A percentile compares a stretch with the other conserved stretches of the same genome.
Evolutionary conservation across 2,888 invertebrate genomes (phyloP).

Genomic region (Temnothorax ravouxi): DNA sequence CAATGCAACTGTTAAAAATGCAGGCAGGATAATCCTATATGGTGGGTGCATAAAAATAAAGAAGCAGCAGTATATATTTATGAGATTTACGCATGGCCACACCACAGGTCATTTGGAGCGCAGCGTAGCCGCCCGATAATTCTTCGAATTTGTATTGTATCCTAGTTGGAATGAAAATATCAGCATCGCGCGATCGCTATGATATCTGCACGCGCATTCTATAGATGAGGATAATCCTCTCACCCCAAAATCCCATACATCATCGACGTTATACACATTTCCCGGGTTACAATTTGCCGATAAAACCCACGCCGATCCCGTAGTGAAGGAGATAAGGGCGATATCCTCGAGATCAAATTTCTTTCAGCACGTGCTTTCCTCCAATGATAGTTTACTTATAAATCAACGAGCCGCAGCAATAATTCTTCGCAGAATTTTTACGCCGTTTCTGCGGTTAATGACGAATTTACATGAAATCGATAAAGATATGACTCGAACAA

Average conservation of each 20-base stretch:
- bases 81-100: background rate
- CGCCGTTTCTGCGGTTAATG: background rate
- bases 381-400: slow-evolving; percentile 41
- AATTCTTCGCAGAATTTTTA: background rate
- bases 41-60: background rate
- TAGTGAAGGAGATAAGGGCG: slow-evolving; percentile 35
- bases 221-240: slow-evolving; percentile 30
- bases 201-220: background rate
- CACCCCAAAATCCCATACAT: slow-evolving; percentile 40
- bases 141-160: slow-evolving; percentile 26
- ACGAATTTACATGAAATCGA: slow-evolving; percentile 4
- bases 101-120: background rate
- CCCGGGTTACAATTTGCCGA: slow-evolving; percentile 20
- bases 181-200: background rate
- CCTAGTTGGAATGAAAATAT: background rate
- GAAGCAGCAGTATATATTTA: background rate
- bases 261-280: slow-evolving; percentile 28
- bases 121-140: background rate
- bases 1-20: slow-evolving; percentile 9
- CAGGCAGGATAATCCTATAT: background rate
- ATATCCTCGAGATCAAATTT: slow-evolving; percentile 50
- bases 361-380: slow-evolving; percentile 22
- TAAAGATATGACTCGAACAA: background rate
- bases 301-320: slow-evolving; percentile 19
- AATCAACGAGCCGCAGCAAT: slow-evolving; percentile 24